Conservation (phyloP, 2,797 vertebrate genomes). For the Micromesistius poutassou region DNA sequence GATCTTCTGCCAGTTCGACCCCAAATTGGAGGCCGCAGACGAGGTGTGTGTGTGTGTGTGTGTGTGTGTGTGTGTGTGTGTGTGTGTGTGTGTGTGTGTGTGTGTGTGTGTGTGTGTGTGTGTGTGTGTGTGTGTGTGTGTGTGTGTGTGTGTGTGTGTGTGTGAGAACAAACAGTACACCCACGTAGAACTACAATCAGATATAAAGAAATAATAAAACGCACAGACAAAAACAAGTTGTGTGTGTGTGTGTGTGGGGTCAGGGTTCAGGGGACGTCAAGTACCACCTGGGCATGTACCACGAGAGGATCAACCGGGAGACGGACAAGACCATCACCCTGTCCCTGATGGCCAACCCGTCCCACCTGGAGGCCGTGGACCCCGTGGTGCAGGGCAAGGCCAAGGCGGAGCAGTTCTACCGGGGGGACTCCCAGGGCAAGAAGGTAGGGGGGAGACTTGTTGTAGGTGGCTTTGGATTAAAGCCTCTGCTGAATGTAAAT, state of each 20-base stretch:
- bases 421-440: conserved; percentile 66
- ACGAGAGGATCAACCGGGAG: conserved; percentile 81
- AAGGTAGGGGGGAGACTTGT: neutral
- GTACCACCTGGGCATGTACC: conserved; percentile 88
- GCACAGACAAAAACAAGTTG: neutral
- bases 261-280: conserved; percentile 89
- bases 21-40: conserved; percentile 87
- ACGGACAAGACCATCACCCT: conserved; percentile 82
- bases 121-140: neutral
- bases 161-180: neutral
- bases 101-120: neutral
- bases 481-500: too few species aligned
- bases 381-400: conserved; percentile 88
- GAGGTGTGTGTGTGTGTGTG: conserved; percentile 66
- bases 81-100: conserved; percentile 4
- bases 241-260: neutral
- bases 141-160: neutral
- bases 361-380: conserved; percentile 84
- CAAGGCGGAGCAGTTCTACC: conserved; percentile 87
- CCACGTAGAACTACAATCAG: neutral
- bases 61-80: neutral
- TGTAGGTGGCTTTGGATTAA: too few species aligned
- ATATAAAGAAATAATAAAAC: neutral
- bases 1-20: conserved; percentile 94
- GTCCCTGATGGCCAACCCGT: conserved; percentile 85